Evolutionary conservation across 2,113 vertebrate species (phyloP), one percentile per base, ranked within the genome.

Genomic region (Phalacrocorax brasilianus): DNA sequence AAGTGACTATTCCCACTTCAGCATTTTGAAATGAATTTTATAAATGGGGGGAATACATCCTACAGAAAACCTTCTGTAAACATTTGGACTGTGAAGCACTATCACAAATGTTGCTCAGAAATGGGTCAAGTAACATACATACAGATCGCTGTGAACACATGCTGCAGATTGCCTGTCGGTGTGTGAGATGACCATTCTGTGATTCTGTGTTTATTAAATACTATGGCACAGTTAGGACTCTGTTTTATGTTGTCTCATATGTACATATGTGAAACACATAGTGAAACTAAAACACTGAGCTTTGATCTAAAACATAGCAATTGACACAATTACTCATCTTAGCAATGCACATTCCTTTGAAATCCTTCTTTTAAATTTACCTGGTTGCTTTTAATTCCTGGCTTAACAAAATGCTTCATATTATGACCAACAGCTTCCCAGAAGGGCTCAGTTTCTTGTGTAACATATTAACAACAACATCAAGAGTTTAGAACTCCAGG

Each of bases 21-120:
- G 81, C 83, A 93, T 73, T 96, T 94, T 49, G 75, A 90, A 95
- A 95, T 95, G 42, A 95, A 91, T 95, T 97, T 96, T 88, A 89
- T 83, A 70, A 81, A 73, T 21, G 32, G 42, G 80, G 75, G 89
- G 42, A 91, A 76, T 79, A 47, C 33, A 85, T 73, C 40, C 52
- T 72, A 80, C 81, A 96, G 88, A 95, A 97, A 92, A 90, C 59
- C 85, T 80, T 55, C 72, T 79, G 72, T 61, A 80, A 68, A 47
- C 52, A 55, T 93, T 93, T 38, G 32, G 56, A 89, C 55, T 93
- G 88, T 89, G 89, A 95, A 93, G 53, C 49, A 58, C 78, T 89
- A 78, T 73, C 45, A 33, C 24, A 93, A 89, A 75, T 59, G 70
- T 53, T 94, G 65, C 90, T 93, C 76, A 61, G 53, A 79, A 92